Percentiles rank a stretch among this genome's conserved stretches.
Conservation (phyloP, 2,888 invertebrate species). For the Torymus aiolomorphi region DNA sequence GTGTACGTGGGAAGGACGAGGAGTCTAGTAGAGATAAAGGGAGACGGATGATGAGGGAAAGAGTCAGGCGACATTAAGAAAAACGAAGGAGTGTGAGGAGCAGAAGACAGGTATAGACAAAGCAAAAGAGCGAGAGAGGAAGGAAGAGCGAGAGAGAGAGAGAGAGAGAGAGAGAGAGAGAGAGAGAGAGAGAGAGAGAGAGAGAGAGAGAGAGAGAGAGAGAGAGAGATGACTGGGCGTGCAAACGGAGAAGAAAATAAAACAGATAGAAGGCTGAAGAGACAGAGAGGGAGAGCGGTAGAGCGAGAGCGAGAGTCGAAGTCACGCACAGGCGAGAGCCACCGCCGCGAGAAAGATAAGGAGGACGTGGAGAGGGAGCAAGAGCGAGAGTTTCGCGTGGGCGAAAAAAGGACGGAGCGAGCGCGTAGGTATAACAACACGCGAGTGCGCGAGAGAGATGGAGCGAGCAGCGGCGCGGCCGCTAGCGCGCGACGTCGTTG, state of each 20-base stretch:
- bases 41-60: neutral
- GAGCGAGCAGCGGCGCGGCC: neutral
- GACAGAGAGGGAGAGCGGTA: neutral
- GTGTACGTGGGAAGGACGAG: neutral
- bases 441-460: neutral
- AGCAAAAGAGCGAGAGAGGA: neutral
- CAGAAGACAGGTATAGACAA: neutral
- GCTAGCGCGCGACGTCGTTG: constrained; percentile 25
- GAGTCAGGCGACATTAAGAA: constrained; percentile 2
- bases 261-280: neutral
- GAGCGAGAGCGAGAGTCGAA: neutral
- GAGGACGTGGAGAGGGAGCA: constrained; percentile 9
- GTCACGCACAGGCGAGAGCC: constrained; percentile 24
- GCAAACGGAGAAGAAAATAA: too few species aligned
- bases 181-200: constrained; percentile 9
- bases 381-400: constrained; percentile 6
- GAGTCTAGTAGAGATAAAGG: constrained; percentile 2
- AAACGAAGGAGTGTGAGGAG: neutral
- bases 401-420: constrained; percentile 31
- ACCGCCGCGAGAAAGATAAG: constrained; percentile 1
- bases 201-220: neutral
- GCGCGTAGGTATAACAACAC: constrained; percentile 16
- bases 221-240: neutral
- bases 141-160: neutral
- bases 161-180: neutral